Evolutionary conservation across 2,113 vertebrate species (phyloP).

Genomic region (Pavo muticus): DNA sequence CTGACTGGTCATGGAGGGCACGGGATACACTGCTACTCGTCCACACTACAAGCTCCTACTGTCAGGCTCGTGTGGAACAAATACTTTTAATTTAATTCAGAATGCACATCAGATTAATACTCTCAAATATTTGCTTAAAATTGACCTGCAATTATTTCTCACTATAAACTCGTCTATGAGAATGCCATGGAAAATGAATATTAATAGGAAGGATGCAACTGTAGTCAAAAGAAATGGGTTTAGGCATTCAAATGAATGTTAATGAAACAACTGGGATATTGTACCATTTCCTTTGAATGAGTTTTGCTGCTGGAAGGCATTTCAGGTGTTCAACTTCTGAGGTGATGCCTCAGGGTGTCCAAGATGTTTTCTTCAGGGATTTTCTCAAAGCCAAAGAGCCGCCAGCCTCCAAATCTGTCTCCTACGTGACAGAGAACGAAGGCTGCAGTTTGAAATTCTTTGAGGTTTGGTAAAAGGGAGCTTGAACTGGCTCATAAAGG

Average conservation of each 20-base stretch:
- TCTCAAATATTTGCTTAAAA: background rate
- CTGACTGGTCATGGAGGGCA: background rate
- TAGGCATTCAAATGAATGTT: background rate
- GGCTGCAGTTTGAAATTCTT: rapidly evolving
- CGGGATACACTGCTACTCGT: background rate
- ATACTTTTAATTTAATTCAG: background rate
- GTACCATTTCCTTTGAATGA: background rate
- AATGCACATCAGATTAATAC: background rate
- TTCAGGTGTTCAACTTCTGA: background rate
- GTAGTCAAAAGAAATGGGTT: background rate
- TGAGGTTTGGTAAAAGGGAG: background rate
- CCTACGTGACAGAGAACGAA: background rate
- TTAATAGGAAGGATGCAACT: background rate
- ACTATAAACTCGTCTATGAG: background rate
- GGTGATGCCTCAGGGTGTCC: background rate
- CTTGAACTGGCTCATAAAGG: background rate
- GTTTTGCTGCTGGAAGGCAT: background rate
- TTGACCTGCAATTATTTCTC: background rate
- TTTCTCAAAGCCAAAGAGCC: background rate
- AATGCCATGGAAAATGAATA: background rate
- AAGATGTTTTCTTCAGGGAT: background rate
- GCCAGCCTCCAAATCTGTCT: background rate
- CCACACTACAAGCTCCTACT: background rate
- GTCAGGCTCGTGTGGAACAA: background rate
- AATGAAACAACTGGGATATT: background rate